Conservation (phyloP, 1,140 invertebrate genomes). For the Helicorthomorpha holstii region DNA sequence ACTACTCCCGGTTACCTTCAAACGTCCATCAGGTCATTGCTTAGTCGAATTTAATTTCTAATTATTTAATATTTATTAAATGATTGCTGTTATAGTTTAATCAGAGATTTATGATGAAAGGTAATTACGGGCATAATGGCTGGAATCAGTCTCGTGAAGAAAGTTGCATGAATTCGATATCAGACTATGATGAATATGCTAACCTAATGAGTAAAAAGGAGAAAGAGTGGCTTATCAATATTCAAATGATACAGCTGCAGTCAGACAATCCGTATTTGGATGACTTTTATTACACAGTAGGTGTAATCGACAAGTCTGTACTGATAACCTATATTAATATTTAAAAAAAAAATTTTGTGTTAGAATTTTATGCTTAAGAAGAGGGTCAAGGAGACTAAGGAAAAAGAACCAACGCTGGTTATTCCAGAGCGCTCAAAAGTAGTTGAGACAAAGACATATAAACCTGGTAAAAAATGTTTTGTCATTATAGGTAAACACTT, state of each 20-base stretch:
- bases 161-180: slow-evolving; percentile 5
- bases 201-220: slow-evolving; percentile 79
- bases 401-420: slow-evolving; percentile 17
- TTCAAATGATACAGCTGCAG: slow-evolving; percentile 66
- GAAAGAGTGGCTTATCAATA: slow-evolving; percentile 84
- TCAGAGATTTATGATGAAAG: not conserved
- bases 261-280: slow-evolving; percentile 31
- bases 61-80: no score
- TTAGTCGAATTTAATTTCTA: no score
- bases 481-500: slow-evolving; percentile 1
- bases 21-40: no score
- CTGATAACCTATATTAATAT: not conserved
- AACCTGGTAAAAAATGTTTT: slow-evolving; percentile 18
- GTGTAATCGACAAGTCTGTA: no score
- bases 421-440: slow-evolving; percentile 16
- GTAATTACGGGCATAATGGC: not conserved
- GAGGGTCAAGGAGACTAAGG: slow-evolving; percentile 13
- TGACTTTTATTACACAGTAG: slow-evolving; percentile 32
- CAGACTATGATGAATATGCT: slow-evolving; percentile 55
- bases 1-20: no score
- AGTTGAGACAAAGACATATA: slow-evolving; percentile 22
- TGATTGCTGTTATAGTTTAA: not conserved
- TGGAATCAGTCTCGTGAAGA: not conserved
- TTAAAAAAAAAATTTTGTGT: slow-evolving; percentile 1
- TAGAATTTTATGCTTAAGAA: slow-evolving; percentile 24